These are phyloP conservation scores for Epistrophe grossulariae DNA, from an alignment of 2,888 invertebrate species.

Conservation along the genomic window DNA sequence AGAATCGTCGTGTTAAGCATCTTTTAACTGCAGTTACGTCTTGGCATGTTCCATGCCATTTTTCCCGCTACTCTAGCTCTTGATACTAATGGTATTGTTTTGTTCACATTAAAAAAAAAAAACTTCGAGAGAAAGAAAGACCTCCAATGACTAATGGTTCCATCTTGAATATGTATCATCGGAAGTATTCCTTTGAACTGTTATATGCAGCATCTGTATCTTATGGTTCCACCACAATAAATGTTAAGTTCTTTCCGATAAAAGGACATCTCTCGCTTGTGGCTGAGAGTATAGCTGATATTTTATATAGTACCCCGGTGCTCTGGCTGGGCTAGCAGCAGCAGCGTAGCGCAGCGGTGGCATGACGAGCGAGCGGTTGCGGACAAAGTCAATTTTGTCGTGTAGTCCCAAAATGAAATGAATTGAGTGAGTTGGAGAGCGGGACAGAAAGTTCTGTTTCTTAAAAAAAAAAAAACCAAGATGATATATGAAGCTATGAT, in stretches of 20 bases:
- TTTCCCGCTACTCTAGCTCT: slow-evolving; percentile 55
- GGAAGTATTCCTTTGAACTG: slow-evolving; percentile 75
- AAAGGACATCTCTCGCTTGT: slow-evolving; percentile 55
- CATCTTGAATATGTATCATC: slow-evolving; percentile 76
- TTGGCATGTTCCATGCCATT: slow-evolving; percentile 58
- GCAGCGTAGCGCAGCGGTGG: not conserved
- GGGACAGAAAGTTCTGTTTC: slow-evolving; percentile 62
- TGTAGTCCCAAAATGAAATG: slow-evolving; percentile 72
- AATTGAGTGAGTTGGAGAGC: slow-evolving; percentile 70
- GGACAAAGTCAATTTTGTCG: slow-evolving; percentile 52
- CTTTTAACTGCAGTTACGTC: slow-evolving; percentile 50
- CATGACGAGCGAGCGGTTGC: slow-evolving; percentile 10
- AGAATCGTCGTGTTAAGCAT: slow-evolving; percentile 68
- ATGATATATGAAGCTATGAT: slow-evolving; percentile 71
- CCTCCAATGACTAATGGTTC: slow-evolving; percentile 72
- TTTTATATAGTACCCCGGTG: not conserved
- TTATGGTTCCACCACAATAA: slow-evolving; percentile 50
- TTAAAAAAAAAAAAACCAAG: slow-evolving; percentile 12
- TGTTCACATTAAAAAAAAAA: slow-evolving; percentile 60
- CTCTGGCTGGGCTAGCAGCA: not conserved
- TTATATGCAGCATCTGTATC: slow-evolving; percentile 51
- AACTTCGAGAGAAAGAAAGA: slow-evolving; percentile 6
- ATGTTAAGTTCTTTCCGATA: slow-evolving; percentile 64
- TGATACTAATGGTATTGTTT: slow-evolving; percentile 72
- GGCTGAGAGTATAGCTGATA: not conserved